phyloP scores from a whole-genome alignment of 2,113 vertebrate genomes.

The Tursiops truncatus region DNA sequence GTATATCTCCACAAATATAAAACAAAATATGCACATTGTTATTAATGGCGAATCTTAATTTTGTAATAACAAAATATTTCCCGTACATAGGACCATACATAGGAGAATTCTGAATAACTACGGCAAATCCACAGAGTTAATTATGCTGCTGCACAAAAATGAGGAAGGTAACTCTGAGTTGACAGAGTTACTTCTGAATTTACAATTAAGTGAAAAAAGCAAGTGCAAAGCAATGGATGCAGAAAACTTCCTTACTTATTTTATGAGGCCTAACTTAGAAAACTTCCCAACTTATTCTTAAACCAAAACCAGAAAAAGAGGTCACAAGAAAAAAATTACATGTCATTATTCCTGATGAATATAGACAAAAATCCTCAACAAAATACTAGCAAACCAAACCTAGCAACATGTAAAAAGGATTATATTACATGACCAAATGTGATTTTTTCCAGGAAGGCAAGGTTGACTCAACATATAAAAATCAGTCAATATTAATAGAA shows the following conservation, averaged over 20 bases:
- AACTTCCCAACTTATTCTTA: background rate
- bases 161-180: background rate
- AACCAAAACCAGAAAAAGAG: background rate
- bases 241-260: background rate
- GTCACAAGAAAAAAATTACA: background rate
- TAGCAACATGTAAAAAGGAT: background rate
- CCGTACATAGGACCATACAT: background rate
- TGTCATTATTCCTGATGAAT: background rate
- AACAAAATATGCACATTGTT: background rate
- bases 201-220: background rate
- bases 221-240: background rate
- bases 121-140: background rate
- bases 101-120: background rate
- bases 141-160: background rate
- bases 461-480: background rate
- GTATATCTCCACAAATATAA: background rate
- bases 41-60: background rate
- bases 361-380: background rate
- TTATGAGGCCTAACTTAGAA: background rate
- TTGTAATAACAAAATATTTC: slow-evolving; percentile 1
- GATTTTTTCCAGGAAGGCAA: background rate
- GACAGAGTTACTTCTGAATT: background rate
- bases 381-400: background rate
- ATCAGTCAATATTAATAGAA: background rate
- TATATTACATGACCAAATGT: background rate